Conservation (phyloP, 2,888 invertebrate genomes). For the Nemotelus pantherinus region DNA sequence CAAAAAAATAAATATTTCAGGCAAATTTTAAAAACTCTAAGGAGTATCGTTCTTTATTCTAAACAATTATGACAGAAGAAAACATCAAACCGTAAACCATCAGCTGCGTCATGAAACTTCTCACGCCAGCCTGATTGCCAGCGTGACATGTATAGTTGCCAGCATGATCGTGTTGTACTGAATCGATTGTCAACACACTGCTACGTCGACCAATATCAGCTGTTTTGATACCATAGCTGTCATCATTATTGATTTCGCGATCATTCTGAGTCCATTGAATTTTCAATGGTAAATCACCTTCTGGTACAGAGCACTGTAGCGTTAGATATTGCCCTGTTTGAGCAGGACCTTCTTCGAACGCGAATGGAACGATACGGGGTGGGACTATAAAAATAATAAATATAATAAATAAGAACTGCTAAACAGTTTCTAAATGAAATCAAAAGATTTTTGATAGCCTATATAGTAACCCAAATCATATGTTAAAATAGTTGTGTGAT, state of each 20-base stretch:
- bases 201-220: conserved; percentile 67
- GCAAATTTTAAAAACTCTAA: background rate
- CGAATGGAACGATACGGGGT: conserved; percentile 83
- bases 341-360: conserved; percentile 79
- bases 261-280: conserved; percentile 79
- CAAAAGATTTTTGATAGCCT: background rate
- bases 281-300: conserved; percentile 82
- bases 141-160: conserved; percentile 82
- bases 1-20: background rate
- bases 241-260: conserved; percentile 67
- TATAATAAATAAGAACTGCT: background rate
- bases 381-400: conserved; percentile 72
- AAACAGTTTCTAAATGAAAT: conserved; percentile 44
- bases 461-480: background rate
- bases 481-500: background rate
- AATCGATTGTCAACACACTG: conserved; percentile 72
- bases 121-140: conserved; percentile 75
- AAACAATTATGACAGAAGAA: background rate
- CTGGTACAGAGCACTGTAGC: conserved; percentile 76
- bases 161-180: conserved; percentile 73
- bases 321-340: conserved; percentile 76
- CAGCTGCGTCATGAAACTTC: conserved; percentile 74
- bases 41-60: background rate
- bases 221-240: conserved; percentile 70
- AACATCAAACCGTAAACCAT: conserved; percentile 75